Conservation (phyloP, 2,888 invertebrate species). For the Notodromas monacha region DNA sequence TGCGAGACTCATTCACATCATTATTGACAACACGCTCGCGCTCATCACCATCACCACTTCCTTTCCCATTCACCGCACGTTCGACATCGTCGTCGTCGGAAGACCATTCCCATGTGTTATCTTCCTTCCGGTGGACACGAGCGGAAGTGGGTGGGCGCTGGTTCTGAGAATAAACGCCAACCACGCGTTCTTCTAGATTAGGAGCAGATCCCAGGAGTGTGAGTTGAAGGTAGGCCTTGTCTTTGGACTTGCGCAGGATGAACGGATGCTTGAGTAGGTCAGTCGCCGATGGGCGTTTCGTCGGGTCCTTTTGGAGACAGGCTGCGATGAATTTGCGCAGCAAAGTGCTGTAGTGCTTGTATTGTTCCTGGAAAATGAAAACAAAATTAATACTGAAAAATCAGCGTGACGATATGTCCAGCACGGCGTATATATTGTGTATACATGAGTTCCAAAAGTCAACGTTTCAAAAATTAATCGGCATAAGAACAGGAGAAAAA, state of each 20-base stretch:
- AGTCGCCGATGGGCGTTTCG: conserved; percentile 66
- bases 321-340: conserved; percentile 87
- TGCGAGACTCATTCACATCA: no score
- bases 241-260: conserved; percentile 91
- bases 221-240: conserved; percentile 52
- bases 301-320: conserved; percentile 79
- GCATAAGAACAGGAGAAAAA: no score
- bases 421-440: no score
- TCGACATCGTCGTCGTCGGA: conserved; percentile 75
- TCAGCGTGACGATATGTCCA: no score
- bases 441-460: no score
- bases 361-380: no score
- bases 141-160: conserved; percentile 58
- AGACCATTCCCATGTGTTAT: conserved; percentile 95
- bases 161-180: conserved; percentile 29
- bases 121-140: conserved; percentile 56
- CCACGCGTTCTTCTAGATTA: conserved; percentile 59
- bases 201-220: conserved; percentile 54
- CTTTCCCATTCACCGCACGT: no score
- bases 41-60: no score
- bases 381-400: no score
- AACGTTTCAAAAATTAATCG: no score
- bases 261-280: conserved; percentile 87
- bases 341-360: conserved; percentile 84
- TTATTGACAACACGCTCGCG: no score